Conservation (phyloP, 2,888 invertebrate genomes). For the Amphipyra berbera region DNA sequence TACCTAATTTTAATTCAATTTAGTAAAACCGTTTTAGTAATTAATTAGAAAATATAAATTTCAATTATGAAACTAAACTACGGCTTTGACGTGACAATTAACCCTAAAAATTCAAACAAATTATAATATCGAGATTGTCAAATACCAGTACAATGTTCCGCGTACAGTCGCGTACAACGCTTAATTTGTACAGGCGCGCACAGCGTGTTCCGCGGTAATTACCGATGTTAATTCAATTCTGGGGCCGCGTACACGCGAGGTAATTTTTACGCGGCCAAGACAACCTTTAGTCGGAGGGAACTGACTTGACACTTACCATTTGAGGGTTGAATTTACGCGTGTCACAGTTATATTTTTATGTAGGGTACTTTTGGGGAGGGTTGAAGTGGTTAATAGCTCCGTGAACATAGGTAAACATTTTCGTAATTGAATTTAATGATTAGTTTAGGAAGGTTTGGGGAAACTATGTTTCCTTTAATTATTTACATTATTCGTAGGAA, state of each 20-base stretch:
- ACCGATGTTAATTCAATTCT: slow-evolving; percentile 67
- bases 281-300: slow-evolving; percentile 44
- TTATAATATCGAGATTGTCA: slow-evolving; percentile 32
- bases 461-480: not conserved
- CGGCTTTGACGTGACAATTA: slow-evolving; percentile 29
- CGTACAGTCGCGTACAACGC: slow-evolving; percentile 28
- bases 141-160: slow-evolving; percentile 16
- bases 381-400: slow-evolving; percentile 21
- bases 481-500: too few relatives aligned
- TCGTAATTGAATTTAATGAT: slow-evolving; percentile 25
- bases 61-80: slow-evolving; percentile 10
- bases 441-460: not conserved
- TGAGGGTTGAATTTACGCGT: slow-evolving; percentile 38
- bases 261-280: slow-evolving; percentile 51
- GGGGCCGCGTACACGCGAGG: slow-evolving; percentile 59
- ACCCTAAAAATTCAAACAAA: slow-evolving; percentile 33
- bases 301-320: slow-evolving; percentile 51
- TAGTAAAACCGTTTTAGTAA: slow-evolving; percentile 31
- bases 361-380: slow-evolving; percentile 20
- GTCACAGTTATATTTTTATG: slow-evolving; percentile 31
- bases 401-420: slow-evolving; percentile 37
- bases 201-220: slow-evolving; percentile 47
- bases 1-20: slow-evolving; percentile 35
- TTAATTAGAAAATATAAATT: slow-evolving; percentile 32
- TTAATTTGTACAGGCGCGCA: slow-evolving; percentile 36